Conservation (phyloP, 2,113 vertebrate genomes). For the Tachycineta bicolor region DNA sequence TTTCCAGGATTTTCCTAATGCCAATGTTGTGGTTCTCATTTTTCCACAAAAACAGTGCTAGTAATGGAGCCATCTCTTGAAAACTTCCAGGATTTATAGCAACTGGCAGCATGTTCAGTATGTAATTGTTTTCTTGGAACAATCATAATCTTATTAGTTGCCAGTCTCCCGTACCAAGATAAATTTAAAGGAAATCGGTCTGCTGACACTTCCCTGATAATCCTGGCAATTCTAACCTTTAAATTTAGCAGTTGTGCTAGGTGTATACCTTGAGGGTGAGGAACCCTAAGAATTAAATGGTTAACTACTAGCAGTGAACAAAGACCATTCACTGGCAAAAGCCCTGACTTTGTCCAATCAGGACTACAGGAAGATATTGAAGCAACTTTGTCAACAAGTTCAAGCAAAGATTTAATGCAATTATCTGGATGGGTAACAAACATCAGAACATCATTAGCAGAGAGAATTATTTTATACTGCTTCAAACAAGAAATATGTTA, state of each 20-base stretch:
- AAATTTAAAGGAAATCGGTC: conserved; percentile 40
- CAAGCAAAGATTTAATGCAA: conserved; percentile 39
- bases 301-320: conserved; percentile 16
- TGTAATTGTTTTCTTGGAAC: conserved; percentile 42
- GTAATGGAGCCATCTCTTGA: conserved; percentile 30
- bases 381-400: conserved; percentile 35
- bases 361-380: conserved; percentile 4
- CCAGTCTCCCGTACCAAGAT: conserved; percentile 10
- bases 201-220: background rate
- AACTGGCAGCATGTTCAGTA: conserved; percentile 25
- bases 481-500: conserved; percentile 14
- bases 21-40: conserved; percentile 40
- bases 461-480: background rate
- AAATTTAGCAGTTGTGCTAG: background rate
- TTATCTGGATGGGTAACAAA: conserved; percentile 34
- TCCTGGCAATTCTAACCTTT: background rate
- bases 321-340: background rate
- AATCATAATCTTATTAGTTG: background rate
- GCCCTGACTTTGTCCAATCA: background rate
- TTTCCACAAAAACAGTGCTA: conserved; percentile 48
- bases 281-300: background rate
- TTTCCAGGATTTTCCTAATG: conserved; percentile 44
- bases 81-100: conserved; percentile 55
- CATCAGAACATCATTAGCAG: background rate
- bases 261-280: background rate